These are phyloP conservation scores for Bombus cullumanus DNA, from an alignment of 1,140 invertebrate genomes.

Conservation along the genomic window DNA sequence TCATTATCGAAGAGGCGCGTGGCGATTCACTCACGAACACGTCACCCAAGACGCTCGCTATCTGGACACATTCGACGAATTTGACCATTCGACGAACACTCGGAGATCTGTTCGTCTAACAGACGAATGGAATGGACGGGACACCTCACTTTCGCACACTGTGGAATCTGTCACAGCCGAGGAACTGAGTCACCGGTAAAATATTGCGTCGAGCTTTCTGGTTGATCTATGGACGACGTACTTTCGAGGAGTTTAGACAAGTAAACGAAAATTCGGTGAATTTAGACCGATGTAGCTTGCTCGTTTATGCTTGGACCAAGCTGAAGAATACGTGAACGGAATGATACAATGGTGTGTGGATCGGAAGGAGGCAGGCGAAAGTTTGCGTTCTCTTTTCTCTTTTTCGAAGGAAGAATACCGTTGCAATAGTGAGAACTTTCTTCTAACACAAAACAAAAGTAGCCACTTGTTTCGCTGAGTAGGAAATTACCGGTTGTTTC, in stretches of 20 bases:
- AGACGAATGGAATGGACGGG: neutral
- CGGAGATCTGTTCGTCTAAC: too few species aligned
- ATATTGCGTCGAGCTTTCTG: neutral
- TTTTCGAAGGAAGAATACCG: neutral
- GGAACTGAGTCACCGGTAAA: neutral
- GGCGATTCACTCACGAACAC: conserved; percentile 1
- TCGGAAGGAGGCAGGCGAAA: neutral
- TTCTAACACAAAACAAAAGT: neutral
- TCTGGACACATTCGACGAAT: neutral
- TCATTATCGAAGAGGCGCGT: neutral
- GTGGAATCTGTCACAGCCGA: neutral
- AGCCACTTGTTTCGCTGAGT: conserved; percentile 39
- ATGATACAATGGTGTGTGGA: neutral
- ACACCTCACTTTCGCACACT: neutral
- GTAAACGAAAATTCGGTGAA: neutral
- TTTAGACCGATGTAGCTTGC: neutral
- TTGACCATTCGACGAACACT: neutral
- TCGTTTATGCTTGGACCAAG: neutral
- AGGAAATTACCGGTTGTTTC: neutral
- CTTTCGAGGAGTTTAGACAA: neutral
- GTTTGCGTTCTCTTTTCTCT: neutral
- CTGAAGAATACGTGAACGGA: neutral
- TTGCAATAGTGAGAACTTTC: neutral
- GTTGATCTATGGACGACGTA: neutral
- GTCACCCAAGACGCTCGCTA: neutral